These are phyloP conservation scores for Enteromius treurensis DNA, from an alignment of 2,797 vertebrate genomes.

Conservation along the genomic window DNA sequence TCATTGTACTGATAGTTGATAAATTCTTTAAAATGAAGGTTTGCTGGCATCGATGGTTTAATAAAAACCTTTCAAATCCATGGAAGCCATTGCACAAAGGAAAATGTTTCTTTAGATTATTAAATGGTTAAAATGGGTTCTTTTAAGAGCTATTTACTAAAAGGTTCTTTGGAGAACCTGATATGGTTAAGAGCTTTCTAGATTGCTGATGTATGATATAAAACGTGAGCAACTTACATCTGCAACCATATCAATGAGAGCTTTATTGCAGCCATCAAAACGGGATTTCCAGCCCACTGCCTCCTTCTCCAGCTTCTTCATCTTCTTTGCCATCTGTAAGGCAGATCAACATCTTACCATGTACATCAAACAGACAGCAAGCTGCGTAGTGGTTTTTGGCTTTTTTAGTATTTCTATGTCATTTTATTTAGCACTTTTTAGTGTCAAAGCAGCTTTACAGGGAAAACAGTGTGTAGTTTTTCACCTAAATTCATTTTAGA, in stretches of 20 bases:
- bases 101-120: background rate
- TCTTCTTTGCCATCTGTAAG: conserved; percentile 95
- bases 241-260: conserved; percentile 93
- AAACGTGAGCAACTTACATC: conserved; percentile 81
- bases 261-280: conserved; percentile 96
- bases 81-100: background rate
- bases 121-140: background rate
- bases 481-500: background rate
- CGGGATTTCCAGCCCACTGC: conserved; percentile 92
- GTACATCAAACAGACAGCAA: no score
- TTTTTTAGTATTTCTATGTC: no score
- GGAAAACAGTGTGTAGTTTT: no score
- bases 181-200: background rate
- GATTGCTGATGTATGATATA: background rate
- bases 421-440: no score
- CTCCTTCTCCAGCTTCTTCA: conserved; percentile 97
- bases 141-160: background rate
- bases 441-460: no score
- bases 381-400: no score
- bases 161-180: background rate
- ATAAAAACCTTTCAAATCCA: background rate
- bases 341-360: conserved; percentile 23
- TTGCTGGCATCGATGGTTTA: background rate
- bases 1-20: background rate
- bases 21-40: background rate